Conservation (phyloP, 2,888 invertebrate genomes). For the Hydroisotoma schaefferi region DNA sequence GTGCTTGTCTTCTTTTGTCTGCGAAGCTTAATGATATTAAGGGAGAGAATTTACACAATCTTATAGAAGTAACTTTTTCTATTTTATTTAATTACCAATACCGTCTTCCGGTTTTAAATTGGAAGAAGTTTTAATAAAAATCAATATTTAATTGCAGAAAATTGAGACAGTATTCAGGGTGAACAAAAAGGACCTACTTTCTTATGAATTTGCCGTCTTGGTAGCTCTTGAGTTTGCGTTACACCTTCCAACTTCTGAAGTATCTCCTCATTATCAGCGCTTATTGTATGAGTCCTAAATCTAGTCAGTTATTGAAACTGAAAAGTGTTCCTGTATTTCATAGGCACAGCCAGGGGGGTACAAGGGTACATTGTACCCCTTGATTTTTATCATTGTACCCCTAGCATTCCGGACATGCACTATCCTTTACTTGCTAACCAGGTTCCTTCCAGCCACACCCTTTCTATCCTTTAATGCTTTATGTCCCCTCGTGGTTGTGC, state of each 20-base stretch:
- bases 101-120: neutral
- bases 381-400: too few relatives aligned
- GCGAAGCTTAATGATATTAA: slow-evolving; percentile 97
- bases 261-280: slow-evolving; percentile 92
- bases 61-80: slow-evolving; percentile 71
- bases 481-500: too few relatives aligned
- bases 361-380: too few relatives aligned
- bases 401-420: too few relatives aligned
- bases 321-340: too few relatives aligned
- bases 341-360: too few relatives aligned
- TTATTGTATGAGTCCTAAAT: slow-evolving; percentile 53
- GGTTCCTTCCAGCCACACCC: too few relatives aligned
- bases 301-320: too few relatives aligned
- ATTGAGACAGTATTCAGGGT: slow-evolving; percentile 86
- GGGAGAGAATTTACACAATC: slow-evolving; percentile 75
- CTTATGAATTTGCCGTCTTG: slow-evolving; percentile 89
- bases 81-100: neutral
- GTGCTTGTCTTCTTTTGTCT: slow-evolving; percentile 86
- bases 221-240: slow-evolving; percentile 92
- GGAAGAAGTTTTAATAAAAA: slow-evolving; percentile 1
- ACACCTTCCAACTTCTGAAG: slow-evolving; percentile 85
- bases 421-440: too few relatives aligned
- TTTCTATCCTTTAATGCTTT: too few relatives aligned
- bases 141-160: slow-evolving; percentile 70
- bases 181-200: slow-evolving; percentile 82